Percentiles rank a stretch among this genome's conserved stretches.
Evolutionary conservation across 2,113 vertebrate species (phyloP).

Genomic region (Agapornis roseicollis): DNA sequence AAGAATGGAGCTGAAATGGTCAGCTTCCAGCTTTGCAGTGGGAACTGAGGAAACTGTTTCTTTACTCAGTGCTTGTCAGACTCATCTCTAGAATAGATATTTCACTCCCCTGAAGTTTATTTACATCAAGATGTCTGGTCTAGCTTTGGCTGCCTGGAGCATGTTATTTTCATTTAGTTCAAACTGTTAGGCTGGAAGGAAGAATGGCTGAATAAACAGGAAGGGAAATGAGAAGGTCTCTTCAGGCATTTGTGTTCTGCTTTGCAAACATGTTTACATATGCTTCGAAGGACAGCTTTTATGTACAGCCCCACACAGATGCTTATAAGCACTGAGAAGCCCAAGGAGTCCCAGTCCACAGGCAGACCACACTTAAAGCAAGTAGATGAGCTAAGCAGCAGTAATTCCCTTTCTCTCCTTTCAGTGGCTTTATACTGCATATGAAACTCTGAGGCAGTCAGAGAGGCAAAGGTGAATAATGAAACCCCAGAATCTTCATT

Average conservation of each 20-base stretch:
- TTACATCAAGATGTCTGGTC: background rate
- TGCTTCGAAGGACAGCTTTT: background rate
- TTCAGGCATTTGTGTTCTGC: background rate
- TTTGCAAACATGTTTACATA: accelerated
- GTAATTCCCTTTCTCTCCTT: background rate
- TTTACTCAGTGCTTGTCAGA: background rate
- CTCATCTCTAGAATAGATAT: background rate
- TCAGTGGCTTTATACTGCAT: accelerated
- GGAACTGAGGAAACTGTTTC: background rate
- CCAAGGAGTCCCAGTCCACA: background rate
- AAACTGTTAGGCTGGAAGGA: background rate
- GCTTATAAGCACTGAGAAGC: background rate
- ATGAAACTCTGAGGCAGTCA: background rate
- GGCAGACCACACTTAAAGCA: background rate
- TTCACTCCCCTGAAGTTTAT: background rate
- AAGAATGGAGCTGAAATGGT: background rate
- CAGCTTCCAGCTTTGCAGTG: background rate
- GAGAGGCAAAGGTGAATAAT: background rate
- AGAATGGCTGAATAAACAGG: background rate
- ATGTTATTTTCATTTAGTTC: background rate
- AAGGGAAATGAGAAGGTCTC: background rate
- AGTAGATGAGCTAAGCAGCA: background rate
- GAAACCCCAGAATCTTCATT: background rate
- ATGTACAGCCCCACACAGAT: background rate
- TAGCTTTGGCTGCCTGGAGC: background rate